Conservation (phyloP, 2,113 vertebrate species). For the Melanerpes formicivorus region DNA sequence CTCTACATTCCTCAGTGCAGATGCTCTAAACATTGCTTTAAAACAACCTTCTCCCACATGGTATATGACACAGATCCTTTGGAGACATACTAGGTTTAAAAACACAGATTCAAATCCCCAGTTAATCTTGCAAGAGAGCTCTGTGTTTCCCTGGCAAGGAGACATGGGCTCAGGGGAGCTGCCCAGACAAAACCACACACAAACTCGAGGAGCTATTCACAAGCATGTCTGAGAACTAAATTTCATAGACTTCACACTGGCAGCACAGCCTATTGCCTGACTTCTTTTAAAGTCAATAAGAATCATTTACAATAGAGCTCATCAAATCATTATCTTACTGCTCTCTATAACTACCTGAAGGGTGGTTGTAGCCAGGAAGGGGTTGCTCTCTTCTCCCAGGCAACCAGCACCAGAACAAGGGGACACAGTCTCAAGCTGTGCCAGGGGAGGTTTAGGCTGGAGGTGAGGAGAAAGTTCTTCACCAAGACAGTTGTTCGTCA, state of each 20-base stretch:
- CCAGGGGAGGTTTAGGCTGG: no score
- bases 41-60: not conserved
- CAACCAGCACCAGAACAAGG: no score
- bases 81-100: not conserved
- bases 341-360: no score
- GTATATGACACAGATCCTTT: not conserved
- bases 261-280: rapidly evolving
- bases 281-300: not conserved
- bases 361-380: no score
- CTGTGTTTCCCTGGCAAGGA: not conserved
- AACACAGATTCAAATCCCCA: not conserved
- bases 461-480: no score
- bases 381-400: no score
- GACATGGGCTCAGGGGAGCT: not conserved
- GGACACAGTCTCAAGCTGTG: no score
- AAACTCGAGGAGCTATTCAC: not conserved
- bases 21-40: not conserved
- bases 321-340: not conserved
- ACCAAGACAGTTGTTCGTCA: no score
- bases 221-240: not conserved
- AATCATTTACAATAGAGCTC: not conserved
- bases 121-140: not conserved
- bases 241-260: not conserved
- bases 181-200: not conserved
- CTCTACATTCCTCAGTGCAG: not conserved